Base-by-base conservation (phyloP, 2,888 invertebrate genomes). In the Drosophila fulvimacula region DNA sequence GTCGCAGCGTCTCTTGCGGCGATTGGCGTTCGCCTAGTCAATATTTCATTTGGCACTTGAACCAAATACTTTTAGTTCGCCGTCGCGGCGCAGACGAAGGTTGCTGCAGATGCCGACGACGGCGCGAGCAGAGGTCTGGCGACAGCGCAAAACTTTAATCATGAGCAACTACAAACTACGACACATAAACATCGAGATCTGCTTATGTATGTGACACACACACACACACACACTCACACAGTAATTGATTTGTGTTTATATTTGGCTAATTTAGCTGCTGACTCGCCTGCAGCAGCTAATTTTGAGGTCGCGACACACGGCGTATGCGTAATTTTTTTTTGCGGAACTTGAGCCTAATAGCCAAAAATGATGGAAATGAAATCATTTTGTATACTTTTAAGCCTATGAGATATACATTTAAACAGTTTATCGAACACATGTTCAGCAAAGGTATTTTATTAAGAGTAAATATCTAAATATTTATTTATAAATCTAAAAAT, bases 21-120 rank as follows among this genome's bases (percentile, higher is more conserved):
- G 53, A 52, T 49, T 59, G 34, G 42, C 73, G 69, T 81, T 81
- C 85, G 88, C 84, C 79, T 79, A 81, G 84, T 84, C 84, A 84
- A 84, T 84, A 88, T 87, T 85, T 89, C 80, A 79, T 79, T 85
- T 85, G 85, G 85, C 85, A 85, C 85, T 89, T 89, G 85, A 85
- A 81, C 85, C 82, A 85, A 85, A 85, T 89, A 89, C 89, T 88
- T 85, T 87, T 75, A 87, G 88, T 87, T 85, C 74, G 77, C 77
- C 81, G 77, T 75, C 70, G 61, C 49, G 52, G 42, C 51, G 69
- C 77, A 65, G 62, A 64, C 79, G 82, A 82, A 82, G 82, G 82
- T 82, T 85, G 82, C 71, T 58, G 70, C 19, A 39, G 58, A 64
- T 55, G 72, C 34, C 38, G 62, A 46, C 52, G 6, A 7, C 4